phyloP scores from a whole-genome alignment of 2,113 vertebrate genomes.

The Gymnogyps californianus region DNA sequence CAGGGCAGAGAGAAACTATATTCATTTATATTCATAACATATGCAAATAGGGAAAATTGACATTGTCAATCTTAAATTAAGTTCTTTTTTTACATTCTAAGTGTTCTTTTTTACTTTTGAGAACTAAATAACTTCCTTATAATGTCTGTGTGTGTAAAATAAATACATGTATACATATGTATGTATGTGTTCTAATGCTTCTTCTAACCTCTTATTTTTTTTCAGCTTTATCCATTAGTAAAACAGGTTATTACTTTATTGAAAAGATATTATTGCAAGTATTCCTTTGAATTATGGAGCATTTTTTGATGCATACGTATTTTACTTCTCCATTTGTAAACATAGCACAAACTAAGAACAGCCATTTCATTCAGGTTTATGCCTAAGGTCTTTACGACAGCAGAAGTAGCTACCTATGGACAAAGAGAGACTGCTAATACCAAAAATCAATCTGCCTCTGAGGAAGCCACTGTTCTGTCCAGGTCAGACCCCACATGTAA shows the following conservation, averaged over 20 bases:
- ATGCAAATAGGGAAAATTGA: neutral
- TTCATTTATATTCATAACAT: neutral
- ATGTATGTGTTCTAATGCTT: neutral
- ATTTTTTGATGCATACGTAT: neutral
- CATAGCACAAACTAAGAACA: neutral
- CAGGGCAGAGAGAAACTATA: neutral
- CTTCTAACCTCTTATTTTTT: neutral
- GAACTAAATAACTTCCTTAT: neutral
- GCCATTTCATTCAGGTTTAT: neutral
- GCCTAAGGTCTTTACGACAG: neutral
- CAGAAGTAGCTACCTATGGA: neutral
- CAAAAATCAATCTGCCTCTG: neutral
- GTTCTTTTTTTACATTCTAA: neutral
- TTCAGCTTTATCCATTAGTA: neutral
- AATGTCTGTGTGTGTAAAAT: neutral
- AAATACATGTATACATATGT: neutral
- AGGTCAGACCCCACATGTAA: neutral
- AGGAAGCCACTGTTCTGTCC: neutral
- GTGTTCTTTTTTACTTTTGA: neutral
- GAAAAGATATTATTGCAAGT: neutral
- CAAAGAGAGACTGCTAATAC: neutral
- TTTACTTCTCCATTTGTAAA: neutral
- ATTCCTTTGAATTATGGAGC: neutral
- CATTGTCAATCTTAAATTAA: neutral
- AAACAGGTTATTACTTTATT: neutral